These are phyloP conservation scores for Coelopa pilipes DNA, from an alignment of 2,888 invertebrate genomes.

Conservation along the genomic window DNA sequence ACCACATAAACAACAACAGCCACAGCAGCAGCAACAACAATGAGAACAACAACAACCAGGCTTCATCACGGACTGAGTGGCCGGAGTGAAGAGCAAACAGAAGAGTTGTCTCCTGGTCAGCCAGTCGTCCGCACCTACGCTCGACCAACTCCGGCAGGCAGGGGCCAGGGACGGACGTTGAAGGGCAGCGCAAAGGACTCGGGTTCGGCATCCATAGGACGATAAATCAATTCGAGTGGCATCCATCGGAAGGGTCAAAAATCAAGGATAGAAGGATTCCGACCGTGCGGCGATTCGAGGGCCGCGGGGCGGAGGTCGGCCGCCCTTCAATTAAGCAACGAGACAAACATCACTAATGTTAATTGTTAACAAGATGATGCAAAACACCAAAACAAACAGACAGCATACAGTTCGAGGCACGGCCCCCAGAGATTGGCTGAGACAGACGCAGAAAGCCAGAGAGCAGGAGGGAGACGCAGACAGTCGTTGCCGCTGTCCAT, in stretches of 20 bases:
- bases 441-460: background rate
- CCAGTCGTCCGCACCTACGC: conserved; percentile 45
- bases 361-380: conserved; percentile 36
- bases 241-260: too few relatives aligned
- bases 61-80: too few relatives aligned
- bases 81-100: background rate
- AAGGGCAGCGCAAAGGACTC: background rate
- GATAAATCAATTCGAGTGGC: too few relatives aligned
- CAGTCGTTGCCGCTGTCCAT: background rate
- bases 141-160: conserved; percentile 16
- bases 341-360: conserved; percentile 36
- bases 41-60: conserved; percentile 1
- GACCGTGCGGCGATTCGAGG: too few relatives aligned
- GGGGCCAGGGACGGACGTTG: background rate
- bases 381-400: background rate
- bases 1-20: background rate
- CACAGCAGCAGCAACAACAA: background rate
- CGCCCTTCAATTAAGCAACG: conserved; percentile 35
- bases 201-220: background rate
- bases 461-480: too few relatives aligned
- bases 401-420: background rate
- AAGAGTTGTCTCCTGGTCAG: conserved; percentile 40
- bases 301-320: background rate
- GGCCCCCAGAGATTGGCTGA: background rate
- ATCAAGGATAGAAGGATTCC: too few relatives aligned